phyloP scores from a whole-genome alignment of 2,888 invertebrate species.

The Andrena bucephala region DNA sequence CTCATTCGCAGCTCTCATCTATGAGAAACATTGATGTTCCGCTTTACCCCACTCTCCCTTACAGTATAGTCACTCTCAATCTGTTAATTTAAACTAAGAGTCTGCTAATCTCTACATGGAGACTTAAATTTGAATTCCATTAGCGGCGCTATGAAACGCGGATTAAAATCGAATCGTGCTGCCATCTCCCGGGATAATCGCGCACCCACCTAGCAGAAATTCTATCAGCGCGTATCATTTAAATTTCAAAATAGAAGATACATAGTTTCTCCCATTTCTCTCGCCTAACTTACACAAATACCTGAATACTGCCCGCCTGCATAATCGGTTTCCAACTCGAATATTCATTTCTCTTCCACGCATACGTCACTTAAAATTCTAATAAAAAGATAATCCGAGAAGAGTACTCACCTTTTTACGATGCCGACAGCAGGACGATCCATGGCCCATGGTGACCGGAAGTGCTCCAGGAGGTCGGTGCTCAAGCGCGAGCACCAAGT shows the following conservation, averaged over 20 bases:
- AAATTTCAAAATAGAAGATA: background rate
- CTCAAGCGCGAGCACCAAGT: slow-evolving; percentile 28
- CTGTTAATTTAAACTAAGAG: too few species aligned
- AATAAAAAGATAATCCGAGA: background rate
- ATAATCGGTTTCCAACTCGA: background rate
- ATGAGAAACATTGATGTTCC: too few species aligned
- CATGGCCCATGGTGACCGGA: slow-evolving; percentile 63
- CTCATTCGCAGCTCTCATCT: too few species aligned
- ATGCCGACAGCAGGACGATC: slow-evolving; percentile 65
- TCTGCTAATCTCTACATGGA: background rate
- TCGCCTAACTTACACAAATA: background rate
- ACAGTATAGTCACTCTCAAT: too few species aligned
- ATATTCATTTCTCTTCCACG: background rate
- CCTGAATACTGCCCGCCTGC: too few species aligned
- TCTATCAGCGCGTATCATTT: slow-evolving; percentile 28
- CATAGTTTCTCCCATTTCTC: background rate
- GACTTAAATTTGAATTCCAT: background rate
- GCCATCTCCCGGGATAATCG: slow-evolving; percentile 56
- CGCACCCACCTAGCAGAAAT: slow-evolving; percentile 4
- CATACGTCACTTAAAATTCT: too few species aligned
- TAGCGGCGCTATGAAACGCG: background rate
- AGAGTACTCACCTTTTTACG: slow-evolving; percentile 61
- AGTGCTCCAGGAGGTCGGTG: background rate
- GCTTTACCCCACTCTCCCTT: too few species aligned
- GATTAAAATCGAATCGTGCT: slow-evolving; percentile 53